Evolutionary conservation across 2,888 invertebrate species (phyloP).

Genomic region (Protophormia terraenovae): DNA sequence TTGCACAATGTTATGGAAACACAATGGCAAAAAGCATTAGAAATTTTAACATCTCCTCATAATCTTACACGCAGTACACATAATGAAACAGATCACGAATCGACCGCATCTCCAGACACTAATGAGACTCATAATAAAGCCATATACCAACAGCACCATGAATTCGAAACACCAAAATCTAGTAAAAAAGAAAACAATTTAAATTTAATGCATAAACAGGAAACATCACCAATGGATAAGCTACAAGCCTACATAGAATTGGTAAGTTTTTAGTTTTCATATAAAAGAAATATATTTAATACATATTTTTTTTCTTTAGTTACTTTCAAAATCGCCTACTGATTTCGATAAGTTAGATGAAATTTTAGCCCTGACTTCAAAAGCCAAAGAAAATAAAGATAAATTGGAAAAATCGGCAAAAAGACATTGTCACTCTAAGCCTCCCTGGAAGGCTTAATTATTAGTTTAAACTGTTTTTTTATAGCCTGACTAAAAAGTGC

Average conservation of each 20-base stretch:
- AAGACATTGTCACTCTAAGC: conserved; percentile 71
- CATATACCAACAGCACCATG: conserved; percentile 59
- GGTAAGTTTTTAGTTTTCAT: conserved; percentile 68
- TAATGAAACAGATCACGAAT: conserved; percentile 70
- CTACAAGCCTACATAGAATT: conserved; percentile 80
- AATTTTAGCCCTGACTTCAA: conserved; percentile 74
- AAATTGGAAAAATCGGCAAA: conserved; percentile 69
- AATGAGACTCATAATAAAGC: conserved; percentile 51
- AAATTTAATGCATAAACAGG: conserved; percentile 65
- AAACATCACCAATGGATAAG: conserved; percentile 74
- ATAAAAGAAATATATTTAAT: not conserved
- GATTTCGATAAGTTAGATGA: conserved; percentile 79
- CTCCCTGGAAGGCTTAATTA: conserved; percentile 78
- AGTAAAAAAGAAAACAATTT: conserved; percentile 75
- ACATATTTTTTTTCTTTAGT: conserved; percentile 75
- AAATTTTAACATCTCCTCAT: conserved; percentile 84
- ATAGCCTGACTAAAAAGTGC: conserved; percentile 25
- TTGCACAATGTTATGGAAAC: conserved; percentile 90
- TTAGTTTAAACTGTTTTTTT: not conserved
- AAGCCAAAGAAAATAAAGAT: conserved; percentile 66
- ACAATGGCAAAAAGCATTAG: conserved; percentile 90
- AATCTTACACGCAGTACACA: conserved; percentile 71
- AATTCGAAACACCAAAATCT: conserved; percentile 78
- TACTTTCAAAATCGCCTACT: conserved; percentile 83
- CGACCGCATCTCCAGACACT: conserved; percentile 72